These are phyloP conservation scores for Acrobasis suavella DNA, from an alignment of 2,888 invertebrate species.

Conservation along the genomic window DNA sequence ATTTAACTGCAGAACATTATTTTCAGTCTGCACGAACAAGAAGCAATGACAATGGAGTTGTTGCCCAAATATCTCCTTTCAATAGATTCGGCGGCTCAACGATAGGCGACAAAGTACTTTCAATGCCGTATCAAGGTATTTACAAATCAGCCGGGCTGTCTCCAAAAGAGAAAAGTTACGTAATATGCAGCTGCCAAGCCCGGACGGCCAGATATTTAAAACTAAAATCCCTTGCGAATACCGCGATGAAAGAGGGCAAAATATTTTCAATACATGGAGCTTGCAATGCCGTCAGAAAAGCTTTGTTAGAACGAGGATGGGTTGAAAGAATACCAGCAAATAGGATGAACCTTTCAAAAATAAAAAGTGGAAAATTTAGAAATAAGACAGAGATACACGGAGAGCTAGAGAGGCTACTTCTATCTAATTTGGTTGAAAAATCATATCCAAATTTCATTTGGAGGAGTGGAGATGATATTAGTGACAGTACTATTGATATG, in stretches of 20 bases:
- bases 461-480: slow-evolving; percentile 51
- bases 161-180: slow-evolving; percentile 62
- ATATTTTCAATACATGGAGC: slow-evolving; percentile 81
- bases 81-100: slow-evolving; percentile 39
- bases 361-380: slow-evolving; percentile 50
- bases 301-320: slow-evolving; percentile 86
- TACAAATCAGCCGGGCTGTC: slow-evolving; percentile 50
- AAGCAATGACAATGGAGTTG: slow-evolving; percentile 38
- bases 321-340: slow-evolving; percentile 84
- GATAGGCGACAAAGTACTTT: slow-evolving; percentile 29
- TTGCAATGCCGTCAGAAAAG: slow-evolving; percentile 78
- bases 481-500: slow-evolving; percentile 49
- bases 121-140: slow-evolving; percentile 33
- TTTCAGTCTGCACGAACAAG: slow-evolving; percentile 39
- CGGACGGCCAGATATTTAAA: slow-evolving; percentile 50
- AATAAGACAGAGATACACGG: slow-evolving; percentile 49
- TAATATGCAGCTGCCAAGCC: slow-evolving; percentile 62
- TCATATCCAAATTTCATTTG: slow-evolving; percentile 65
- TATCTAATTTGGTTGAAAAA: slow-evolving; percentile 70
- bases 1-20: slow-evolving; percentile 11
- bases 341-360: slow-evolving; percentile 63
- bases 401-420: slow-evolving; percentile 64
- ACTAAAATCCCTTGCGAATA: slow-evolving; percentile 69
- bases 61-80: slow-evolving; percentile 45
- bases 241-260: slow-evolving; percentile 75